phyloP scores from a whole-genome alignment of 2,797 vertebrate genomes.

The Pachyuromys duprasi region DNA sequence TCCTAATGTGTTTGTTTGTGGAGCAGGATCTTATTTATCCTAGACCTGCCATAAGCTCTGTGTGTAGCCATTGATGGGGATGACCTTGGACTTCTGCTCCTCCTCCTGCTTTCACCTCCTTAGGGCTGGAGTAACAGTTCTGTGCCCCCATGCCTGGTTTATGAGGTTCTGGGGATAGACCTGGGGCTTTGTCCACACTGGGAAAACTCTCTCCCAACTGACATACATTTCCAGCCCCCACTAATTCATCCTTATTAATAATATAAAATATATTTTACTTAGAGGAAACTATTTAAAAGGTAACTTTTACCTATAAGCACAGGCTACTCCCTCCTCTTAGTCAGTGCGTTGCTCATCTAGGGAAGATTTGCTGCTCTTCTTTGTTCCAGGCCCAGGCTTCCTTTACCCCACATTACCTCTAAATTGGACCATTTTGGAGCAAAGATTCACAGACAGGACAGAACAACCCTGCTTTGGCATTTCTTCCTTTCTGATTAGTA shows the following conservation, averaged over 20 bases:
- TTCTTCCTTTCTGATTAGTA: not conserved
- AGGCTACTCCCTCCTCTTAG: not conserved
- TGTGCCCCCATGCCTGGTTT: too few species aligned
- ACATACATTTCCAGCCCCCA: not conserved
- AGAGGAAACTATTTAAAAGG: conserved; percentile 41
- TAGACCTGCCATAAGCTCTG: not conserved
- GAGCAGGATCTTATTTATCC: not conserved
- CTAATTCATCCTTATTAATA: not conserved
- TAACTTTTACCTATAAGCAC: not conserved
- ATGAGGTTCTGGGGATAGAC: not conserved
- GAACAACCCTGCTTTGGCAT: not conserved
- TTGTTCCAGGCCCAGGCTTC: not conserved
- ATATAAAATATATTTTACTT: not conserved
- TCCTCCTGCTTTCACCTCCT: not conserved
- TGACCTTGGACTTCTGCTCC: not conserved
- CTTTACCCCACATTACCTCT: not conserved
- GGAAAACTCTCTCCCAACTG: not conserved
- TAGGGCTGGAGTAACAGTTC: not conserved
- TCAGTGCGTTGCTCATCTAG: not conserved
- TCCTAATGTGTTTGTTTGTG: not conserved
- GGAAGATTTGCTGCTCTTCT: not conserved
- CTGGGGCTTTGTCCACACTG: not conserved
- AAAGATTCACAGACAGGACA: too few species aligned
- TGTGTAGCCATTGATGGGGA: too few species aligned
- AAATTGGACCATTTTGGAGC: not conserved